Percentiles rank a stretch among this genome's conserved stretches.
phyloP scores from a whole-genome alignment of 2,888 invertebrate species.

The Mesopsocus fuscifrons region DNA sequence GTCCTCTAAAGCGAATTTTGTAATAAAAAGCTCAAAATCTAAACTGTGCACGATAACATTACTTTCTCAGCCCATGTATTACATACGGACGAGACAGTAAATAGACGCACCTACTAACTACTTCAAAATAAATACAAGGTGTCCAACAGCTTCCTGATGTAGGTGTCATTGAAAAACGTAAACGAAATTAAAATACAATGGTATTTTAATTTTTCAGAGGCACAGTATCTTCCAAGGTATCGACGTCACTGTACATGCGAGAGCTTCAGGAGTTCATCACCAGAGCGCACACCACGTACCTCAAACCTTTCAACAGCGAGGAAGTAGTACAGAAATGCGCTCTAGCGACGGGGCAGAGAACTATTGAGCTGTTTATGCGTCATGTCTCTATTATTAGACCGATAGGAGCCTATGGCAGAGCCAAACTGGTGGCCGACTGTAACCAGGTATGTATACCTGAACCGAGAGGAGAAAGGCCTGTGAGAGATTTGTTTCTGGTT shows the following conservation, averaged over 20 bases:
- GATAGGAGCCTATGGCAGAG: constrained; percentile 56
- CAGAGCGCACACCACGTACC: constrained; percentile 47
- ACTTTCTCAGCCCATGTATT: too few relatives aligned
- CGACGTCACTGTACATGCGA: constrained; percentile 75
- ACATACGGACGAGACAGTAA: too few relatives aligned
- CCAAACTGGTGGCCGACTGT: constrained; percentile 54
- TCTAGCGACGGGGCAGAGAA: constrained; percentile 48
- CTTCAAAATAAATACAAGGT: too few relatives aligned
- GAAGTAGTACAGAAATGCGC: constrained; percentile 43
- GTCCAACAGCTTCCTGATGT: too few relatives aligned
- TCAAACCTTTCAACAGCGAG: constrained; percentile 46
- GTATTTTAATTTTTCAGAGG: constrained; percentile 28
- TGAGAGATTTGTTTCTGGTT: too few relatives aligned
- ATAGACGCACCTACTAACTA: too few relatives aligned
- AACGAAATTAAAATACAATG: too few relatives aligned
- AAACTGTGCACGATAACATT: too few relatives aligned
- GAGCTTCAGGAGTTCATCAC: constrained; percentile 72
- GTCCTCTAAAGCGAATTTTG: too few relatives aligned
- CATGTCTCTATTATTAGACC: constrained; percentile 73
- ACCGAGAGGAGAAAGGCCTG: too few relatives aligned
- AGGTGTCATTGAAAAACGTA: too few relatives aligned
- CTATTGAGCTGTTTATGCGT: constrained; percentile 68
- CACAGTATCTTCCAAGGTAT: constrained; percentile 22
- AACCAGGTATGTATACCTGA: constrained; percentile 33
- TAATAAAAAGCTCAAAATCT: too few relatives aligned